Evolutionary conservation across 2,888 invertebrate genomes (phyloP), one percentile per base, ranked within the genome.

Genomic region (Antheraea assamensis): DNA sequence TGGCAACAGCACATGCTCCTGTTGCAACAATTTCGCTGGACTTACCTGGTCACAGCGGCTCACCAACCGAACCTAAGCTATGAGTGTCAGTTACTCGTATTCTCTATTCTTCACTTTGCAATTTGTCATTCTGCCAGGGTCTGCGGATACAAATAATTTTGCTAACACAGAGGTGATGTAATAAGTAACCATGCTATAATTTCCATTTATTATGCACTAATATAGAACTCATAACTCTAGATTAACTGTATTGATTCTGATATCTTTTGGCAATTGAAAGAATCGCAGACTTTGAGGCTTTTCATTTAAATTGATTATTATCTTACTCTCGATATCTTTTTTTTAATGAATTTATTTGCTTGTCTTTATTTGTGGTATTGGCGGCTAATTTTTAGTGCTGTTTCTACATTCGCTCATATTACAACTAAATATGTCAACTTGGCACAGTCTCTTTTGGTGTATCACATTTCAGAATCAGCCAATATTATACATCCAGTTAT

Each of bases 61-160:
- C 80, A 58, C 75, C 84, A 58, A 73, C 78, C 0, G 89, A 87
- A 31, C 85, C 83, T 35, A 86, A 86, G 66, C 85, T 86, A 79
- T 90, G 85, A 90, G 76, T 73, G 76, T 66, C 3, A 27, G 47
- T 42, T 3, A 52, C 71, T 52, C 47, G 17, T 21, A 47, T 70
- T 47, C 35, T 47, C 24, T 13, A 30, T 66, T 4, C 66, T 31
- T 66, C 66, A 66, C 19, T 31, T 21, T 66, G 19, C 66, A 66
- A 66, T 19, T 66, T 66, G 31, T 21, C 31, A 17, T 66, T 30
- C 66, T 19, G 10, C 58, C 58, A 5, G 17, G 66, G 35, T 68
- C 68, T 35, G 35, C 35, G 68, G 68, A n/a, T 68, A 19, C 21
- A 10, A 58, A n/a, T 71, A 35, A 52, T n/a, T 66, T 19, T 49